Base-by-base conservation (phyloP, 2,797 vertebrate species). In the Typhlichthys subterraneus region DNA sequence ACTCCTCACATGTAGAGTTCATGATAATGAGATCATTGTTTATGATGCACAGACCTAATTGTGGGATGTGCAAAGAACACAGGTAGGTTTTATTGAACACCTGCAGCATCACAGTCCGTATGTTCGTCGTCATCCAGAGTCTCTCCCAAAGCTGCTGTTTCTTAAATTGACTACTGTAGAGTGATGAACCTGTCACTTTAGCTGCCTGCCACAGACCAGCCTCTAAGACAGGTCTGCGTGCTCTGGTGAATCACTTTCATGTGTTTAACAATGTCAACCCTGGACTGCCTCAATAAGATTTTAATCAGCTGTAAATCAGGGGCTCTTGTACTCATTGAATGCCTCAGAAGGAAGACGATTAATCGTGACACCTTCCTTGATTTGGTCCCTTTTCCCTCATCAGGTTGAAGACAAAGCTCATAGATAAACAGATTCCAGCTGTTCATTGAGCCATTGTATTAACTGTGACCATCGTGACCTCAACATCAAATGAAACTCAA, bases 71-170 rank as follows among this genome's bases (percentile, higher is more conserved):
- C 23, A 23, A 23, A 23, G 23, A 3, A 23, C 23, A 23, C 23
- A 23, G 23, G 23, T 23, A 3, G 3, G 23, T 23, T 23, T 23
- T 2, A 23, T 23, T 23, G 19, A 23, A 23, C 19, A 23, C 19
- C 19, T 23, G 19, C 19, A 23, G 19, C 19, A 19, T 19, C 19
- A 19, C 19, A 19, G 19, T 23, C 19, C 19, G 19, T 23, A 2
- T 23, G 19, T 23, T 23, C 2, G 2, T 23, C 23, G 23, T 23
- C 2, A 75, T 77, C 73, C 68, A 69, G 77, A 76, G 84, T 69
- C 73, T 76, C 81, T 75, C 58, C 61, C 48, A 69, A 73, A 75
- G 58, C 58, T 73, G 57, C 65, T 76, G 57, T 65, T 74, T 58
- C 57, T 68, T 15, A 66, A 49, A 57, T 23, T 73, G 70, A 83